Evolutionary conservation across 2,888 invertebrate genomes (phyloP), one percentile per base, ranked within the genome.

Genomic region (Rapana venosa): DNA sequence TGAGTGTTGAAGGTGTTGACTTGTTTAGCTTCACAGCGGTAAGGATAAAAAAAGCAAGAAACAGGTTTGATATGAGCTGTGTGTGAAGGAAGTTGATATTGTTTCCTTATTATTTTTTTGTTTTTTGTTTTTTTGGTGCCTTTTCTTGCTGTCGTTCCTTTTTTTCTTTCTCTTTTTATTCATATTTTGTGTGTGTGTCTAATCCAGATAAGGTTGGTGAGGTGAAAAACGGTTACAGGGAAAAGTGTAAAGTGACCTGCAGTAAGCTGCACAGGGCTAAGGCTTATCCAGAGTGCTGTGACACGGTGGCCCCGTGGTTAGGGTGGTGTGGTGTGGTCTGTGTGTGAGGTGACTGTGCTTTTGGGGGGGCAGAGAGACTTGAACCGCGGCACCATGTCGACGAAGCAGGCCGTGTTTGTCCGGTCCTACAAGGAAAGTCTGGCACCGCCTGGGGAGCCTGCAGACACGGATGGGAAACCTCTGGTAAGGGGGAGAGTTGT

Each of bases 361-460:
- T 11, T 4, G 30, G n/a, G 32, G 85, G 56, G 56, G 15, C 2
- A n/a, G 74, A 17, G 79, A 17, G 79, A 35, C n/a, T 84, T n/a
- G 30, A 58, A 30, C 56, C 22, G 30, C 30, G 58, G 56, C 84
- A 84, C 5, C 84, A 84, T 84, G 84, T 58, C 56, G 56, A 84
- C 89, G 13, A 85, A 85, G 36, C 89, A 89, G 30, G 89, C 86
- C 17, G 89, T 89, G 85, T 89, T 89, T 61, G 85, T 89, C 56
- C n/a, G 89, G 22, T 89, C 89, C 35, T 85, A 85, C 74, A 84
- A 58, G 47, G 89, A 89, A 58, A 30, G 26, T 36, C 86, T 89
- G 22, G 77, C 36, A 35, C 86, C 86, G 2, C n/a, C 86, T 20
- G 66, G 66, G 0, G 86, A 87, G 13, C 26, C 61, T 87, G 35